Evolutionary conservation across 2,888 invertebrate species (phyloP), one percentile per base, ranked within the genome.

Genomic region (Lysandra bellargus): DNA sequence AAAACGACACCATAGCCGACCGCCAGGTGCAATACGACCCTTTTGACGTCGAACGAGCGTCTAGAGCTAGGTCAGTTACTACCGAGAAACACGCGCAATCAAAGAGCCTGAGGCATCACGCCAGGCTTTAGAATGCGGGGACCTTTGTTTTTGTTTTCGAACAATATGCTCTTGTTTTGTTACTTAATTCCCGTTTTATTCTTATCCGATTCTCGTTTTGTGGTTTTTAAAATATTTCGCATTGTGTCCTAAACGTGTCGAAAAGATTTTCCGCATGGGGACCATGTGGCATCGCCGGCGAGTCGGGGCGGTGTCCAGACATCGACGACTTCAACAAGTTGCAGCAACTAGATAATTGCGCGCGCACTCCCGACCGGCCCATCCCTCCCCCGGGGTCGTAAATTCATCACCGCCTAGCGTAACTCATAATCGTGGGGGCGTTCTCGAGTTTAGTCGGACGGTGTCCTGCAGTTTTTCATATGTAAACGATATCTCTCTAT

Each of bases 61-160:
- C 86, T 91, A 89, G 89, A 86, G 90, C 88, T 90, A 92, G 92
- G 92, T 93, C 92, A 92, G 92, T 92, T 91, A 89, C 88, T 86
- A 86, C 84, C 83, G 82, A 83, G 84, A 87, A 84, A 86, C 85
- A 85, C 82, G 84, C 83, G 23, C 82, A 85, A 23, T 23, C 85
- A 87, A 87, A 88, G 87, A 88, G 87, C 87, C 84, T 84, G 81
- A 82, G 73, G 78, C 83, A 82, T 83, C 17, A 57, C 76, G 33
- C 30, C 23, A 76, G 33, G 76, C 53, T 53, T 17, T 2, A 17
- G 23, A 30, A 49, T 30, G 75, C 30, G 12, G 23, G 23, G 64
- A 64, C 30, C 64, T 64, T 64, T 64, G 64, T 30, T 64, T 64
- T 64, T 30, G 7, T 23, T 61, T 23, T 1, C 7, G 9, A 64